Percentiles rank a stretch among this genome's conserved stretches.
phyloP scores from a whole-genome alignment of 2,797 vertebrate species.

The Sebastes dallii region DNA sequence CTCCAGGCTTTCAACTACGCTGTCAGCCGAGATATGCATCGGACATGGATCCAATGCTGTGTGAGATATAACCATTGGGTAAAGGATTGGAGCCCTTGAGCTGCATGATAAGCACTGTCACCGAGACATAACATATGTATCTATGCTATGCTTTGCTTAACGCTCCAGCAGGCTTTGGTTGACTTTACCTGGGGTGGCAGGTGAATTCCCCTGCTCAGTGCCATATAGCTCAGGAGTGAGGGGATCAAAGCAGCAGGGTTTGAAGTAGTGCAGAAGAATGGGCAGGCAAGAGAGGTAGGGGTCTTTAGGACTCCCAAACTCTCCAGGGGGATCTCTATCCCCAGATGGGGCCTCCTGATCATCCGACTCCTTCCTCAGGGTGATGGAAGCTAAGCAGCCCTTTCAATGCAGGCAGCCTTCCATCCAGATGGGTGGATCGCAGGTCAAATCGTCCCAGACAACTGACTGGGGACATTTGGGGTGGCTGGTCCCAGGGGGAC shows the following conservation, averaged over 20 bases:
- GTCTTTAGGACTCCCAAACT: constrained; percentile 30
- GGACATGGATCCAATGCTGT: constrained; percentile 71
- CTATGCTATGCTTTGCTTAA: constrained; percentile 69
- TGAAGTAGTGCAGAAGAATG: constrained; percentile 13
- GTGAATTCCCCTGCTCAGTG: constrained; percentile 44
- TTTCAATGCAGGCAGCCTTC: constrained; percentile 34
- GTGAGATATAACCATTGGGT: constrained; percentile 76
- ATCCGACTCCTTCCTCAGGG: constrained; percentile 59
- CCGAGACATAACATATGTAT: constrained; percentile 77
- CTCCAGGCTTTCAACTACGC: constrained; percentile 67
- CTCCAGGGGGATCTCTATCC: constrained; percentile 38
- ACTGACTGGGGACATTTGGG: constrained; percentile 70
- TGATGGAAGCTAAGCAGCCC: constrained; percentile 56
- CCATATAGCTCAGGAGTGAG: constrained; percentile 17
- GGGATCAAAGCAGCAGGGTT: constrained; percentile 28
- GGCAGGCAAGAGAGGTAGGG: constrained; percentile 9
- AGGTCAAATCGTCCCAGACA: constrained; percentile 71
- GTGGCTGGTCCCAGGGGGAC: constrained; percentile 70
- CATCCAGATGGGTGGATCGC: constrained; percentile 74
- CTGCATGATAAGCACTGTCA: constrained; percentile 79
- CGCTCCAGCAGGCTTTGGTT: constrained; percentile 48
- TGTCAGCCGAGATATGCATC: constrained; percentile 78
- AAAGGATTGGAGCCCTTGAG: constrained; percentile 74
- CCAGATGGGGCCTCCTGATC: constrained; percentile 59
- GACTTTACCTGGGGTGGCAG: constrained; percentile 67